Evolutionary conservation across 2,888 invertebrate genomes (phyloP).

Genomic region (Pachymerium ferrugineum): DNA sequence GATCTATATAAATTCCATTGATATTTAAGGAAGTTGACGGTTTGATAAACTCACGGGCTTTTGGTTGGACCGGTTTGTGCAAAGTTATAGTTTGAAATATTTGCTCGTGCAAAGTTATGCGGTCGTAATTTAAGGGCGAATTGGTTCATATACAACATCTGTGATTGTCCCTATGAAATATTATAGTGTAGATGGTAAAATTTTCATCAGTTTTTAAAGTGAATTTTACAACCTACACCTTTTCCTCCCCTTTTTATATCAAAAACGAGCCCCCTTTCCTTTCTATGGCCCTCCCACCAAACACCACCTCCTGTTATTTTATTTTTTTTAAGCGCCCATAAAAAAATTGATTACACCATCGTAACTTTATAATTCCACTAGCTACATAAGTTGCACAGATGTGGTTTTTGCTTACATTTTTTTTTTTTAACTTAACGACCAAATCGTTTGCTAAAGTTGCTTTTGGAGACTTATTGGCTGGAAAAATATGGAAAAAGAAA

Average conservation of each 20-base stretch:
- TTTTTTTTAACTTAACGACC: background rate
- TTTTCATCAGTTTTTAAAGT: conserved; percentile 13
- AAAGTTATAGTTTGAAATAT: background rate
- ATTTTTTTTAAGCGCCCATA: background rate
- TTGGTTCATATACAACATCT: background rate
- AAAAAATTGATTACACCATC: background rate
- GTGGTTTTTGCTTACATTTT: background rate
- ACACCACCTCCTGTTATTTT: background rate
- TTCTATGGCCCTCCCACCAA: background rate
- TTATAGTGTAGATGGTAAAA: background rate
- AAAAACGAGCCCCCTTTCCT: background rate
- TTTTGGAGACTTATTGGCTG: no score
- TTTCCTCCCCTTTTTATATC: background rate
- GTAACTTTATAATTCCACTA: background rate
- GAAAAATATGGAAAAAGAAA: no score
- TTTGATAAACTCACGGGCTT: background rate
- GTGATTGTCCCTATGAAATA: conserved; percentile 1
- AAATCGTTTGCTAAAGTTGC: no score
- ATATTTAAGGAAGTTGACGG: background rate
- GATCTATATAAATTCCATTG: no score
- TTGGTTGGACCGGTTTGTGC: background rate
- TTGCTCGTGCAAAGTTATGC: conserved; percentile 8
- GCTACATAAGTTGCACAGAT: background rate
- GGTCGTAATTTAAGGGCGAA: conserved; percentile 5
- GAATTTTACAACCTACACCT: background rate